Evolutionary conservation across 2,113 vertebrate species (phyloP).

Genomic region (rat (Rattus norvegicus)): DNA sequence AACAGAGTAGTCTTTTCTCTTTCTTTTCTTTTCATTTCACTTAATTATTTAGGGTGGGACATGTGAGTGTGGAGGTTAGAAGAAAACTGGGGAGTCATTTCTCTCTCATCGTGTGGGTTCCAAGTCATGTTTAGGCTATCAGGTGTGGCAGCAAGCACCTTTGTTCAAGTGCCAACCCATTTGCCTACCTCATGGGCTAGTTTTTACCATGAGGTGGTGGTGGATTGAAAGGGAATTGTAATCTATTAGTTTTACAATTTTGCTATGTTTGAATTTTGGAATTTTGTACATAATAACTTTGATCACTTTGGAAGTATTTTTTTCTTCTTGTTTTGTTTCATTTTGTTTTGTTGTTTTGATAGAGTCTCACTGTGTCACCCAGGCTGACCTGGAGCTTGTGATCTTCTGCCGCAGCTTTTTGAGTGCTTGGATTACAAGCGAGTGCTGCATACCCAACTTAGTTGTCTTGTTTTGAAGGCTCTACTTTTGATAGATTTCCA

Average conservation of each 20-base stretch:
- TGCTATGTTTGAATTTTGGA: conserved; percentile 19
- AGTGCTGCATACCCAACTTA: neutral
- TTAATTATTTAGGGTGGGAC: neutral
- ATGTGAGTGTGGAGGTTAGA: neutral
- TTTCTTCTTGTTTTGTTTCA: no score
- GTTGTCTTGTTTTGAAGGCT: conserved; percentile 38
- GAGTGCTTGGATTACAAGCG: neutral
- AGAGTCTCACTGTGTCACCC: neutral
- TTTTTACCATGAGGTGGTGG: neutral
- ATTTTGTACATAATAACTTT: conserved; percentile 42
- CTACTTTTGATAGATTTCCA: neutral
- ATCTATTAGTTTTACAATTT: conserved; percentile 57
- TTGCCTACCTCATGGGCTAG: neutral
- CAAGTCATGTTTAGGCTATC: neutral
- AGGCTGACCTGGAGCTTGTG: neutral
- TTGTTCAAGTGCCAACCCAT: neutral
- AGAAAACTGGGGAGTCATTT: neutral
- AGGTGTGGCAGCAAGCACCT: no score
- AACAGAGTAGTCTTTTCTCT: conserved; percentile 1
- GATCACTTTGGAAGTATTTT: neutral
- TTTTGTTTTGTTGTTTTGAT: neutral
- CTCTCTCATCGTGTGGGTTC: neutral
- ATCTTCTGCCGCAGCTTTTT: no score
- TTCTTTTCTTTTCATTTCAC: neutral
- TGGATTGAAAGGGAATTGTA: neutral